These are phyloP conservation scores for Rhagophthalmus giganteus DNA, from an alignment of 2,888 invertebrate genomes.

Conservation along the genomic window DNA sequence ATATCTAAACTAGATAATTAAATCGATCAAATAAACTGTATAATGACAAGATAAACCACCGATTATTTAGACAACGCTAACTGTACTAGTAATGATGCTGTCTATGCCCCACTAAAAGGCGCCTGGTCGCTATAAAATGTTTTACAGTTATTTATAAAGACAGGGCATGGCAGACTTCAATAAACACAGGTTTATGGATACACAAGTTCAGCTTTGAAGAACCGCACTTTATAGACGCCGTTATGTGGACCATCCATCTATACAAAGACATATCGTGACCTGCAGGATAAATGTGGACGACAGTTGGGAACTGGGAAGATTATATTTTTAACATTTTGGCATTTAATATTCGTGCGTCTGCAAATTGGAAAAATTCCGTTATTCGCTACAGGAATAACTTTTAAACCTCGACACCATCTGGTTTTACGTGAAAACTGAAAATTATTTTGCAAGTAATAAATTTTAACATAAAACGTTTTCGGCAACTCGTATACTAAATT, in stretches of 20 bases:
- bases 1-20: no score
- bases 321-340: not conserved
- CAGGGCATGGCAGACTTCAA: conserved; percentile 50
- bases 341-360: not conserved
- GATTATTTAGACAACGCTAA: conserved; percentile 40
- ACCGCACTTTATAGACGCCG: conserved; percentile 44
- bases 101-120: conserved; percentile 42
- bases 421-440: conserved; percentile 4
- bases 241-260: conserved; percentile 35
- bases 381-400: conserved; percentile 4
- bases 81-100: conserved; percentile 35
- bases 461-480: conserved; percentile 5
- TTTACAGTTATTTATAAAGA: conserved; percentile 53
- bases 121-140: conserved; percentile 51
- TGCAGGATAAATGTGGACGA: conserved; percentile 23
- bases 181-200: conserved; percentile 53
- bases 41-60: conserved; percentile 41
- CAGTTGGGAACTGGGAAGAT: conserved; percentile 16
- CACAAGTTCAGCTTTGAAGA: conserved; percentile 48
- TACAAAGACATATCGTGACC: conserved; percentile 34
- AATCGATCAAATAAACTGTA: conserved; percentile 30
- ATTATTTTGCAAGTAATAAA: conserved; percentile 12
- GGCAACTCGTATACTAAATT: no score
- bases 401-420: conserved; percentile 10
- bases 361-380: conserved; percentile 5